Percentiles rank a stretch among this genome's conserved stretches.
These are phyloP conservation scores for Papilio dardanus DNA, from an alignment of 1,140 invertebrate genomes.

Conservation along the genomic window DNA sequence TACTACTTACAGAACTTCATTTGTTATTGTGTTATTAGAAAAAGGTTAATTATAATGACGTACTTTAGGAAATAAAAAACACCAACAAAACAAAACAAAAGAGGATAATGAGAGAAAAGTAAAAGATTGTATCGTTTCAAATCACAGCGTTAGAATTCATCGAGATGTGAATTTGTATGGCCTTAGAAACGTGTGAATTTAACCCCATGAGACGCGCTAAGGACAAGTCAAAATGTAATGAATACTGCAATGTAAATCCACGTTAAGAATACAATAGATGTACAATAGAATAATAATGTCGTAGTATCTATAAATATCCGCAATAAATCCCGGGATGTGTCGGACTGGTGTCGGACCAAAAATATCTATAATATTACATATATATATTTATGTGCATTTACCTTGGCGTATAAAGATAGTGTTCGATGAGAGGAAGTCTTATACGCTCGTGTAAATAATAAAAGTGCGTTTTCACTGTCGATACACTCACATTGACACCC, in stretches of 20 bases:
- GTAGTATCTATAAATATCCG: slow-evolving; percentile 28
- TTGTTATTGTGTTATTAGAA: neutral
- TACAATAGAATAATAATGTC: neutral
- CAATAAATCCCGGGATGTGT: slow-evolving; percentile 55
- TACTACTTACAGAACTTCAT: neutral
- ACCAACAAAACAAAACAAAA: too few relatives aligned
- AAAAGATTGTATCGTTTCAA: too few relatives aligned
- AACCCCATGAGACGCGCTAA: too few relatives aligned
- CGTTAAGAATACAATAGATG: neutral
- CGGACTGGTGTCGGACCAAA: slow-evolving; percentile 53
- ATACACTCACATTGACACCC: neutral
- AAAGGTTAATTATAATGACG: too few relatives aligned
- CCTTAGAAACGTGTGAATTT: too few relatives aligned
- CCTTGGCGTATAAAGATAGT: slow-evolving; percentile 65
- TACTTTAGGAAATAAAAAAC: too few relatives aligned
- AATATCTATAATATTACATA: slow-evolving; percentile 67
- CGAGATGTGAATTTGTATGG: too few relatives aligned
- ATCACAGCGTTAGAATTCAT: too few relatives aligned
- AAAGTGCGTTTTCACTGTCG: neutral
- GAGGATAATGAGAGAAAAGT: too few relatives aligned
- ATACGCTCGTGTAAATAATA: slow-evolving; percentile 47
- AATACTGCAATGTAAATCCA: too few relatives aligned
- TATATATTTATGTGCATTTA: slow-evolving; percentile 64
- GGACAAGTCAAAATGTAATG: too few relatives aligned
- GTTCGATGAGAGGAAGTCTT: slow-evolving; percentile 53